These are phyloP conservation scores for Pseudochirops corinnae DNA, from an alignment of 2,797 vertebrate genomes.

Conservation along the genomic window DNA sequence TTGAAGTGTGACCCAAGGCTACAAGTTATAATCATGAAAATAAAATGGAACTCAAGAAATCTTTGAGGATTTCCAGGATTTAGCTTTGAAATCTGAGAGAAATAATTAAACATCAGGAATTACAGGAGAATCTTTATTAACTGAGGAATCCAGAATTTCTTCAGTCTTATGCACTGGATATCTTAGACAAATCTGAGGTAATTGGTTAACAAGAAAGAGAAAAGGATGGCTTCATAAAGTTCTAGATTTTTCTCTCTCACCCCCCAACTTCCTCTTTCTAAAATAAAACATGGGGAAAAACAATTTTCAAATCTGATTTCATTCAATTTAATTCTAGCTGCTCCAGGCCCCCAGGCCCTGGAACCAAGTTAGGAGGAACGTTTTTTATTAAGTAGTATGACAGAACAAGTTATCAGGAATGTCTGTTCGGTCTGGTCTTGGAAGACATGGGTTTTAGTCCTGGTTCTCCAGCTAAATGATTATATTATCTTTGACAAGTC, in stretches of 20 bases:
- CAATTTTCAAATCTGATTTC: not conserved
- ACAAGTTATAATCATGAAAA: constrained; percentile 8
- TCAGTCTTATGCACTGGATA: not conserved
- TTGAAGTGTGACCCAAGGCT: constrained; percentile 39
- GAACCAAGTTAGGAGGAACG: not conserved
- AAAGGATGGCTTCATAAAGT: not conserved
- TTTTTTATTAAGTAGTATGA: not conserved
- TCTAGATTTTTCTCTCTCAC: not conserved
- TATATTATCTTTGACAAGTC: constrained; percentile 12
- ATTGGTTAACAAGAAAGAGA: constrained; percentile 4
- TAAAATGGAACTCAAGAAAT: constrained; percentile 37
- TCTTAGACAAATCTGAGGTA: not conserved
- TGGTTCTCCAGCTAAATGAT: constrained; percentile 27
- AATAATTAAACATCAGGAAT: not conserved
- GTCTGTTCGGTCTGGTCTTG: not conserved
- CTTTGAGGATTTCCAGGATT: not conserved
- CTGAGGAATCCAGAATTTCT: not conserved
- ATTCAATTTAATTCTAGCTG: not conserved
- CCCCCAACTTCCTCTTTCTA: not conserved
- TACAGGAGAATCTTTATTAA: not conserved
- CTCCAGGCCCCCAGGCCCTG: not conserved
- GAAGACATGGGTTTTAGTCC: constrained; percentile 1
- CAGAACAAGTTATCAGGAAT: not conserved
- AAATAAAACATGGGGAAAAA: constrained; percentile 1
- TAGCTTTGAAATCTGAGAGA: not conserved